Evolutionary conservation across 2,888 invertebrate species (phyloP), one percentile per base, ranked within the genome.

Genomic region (Macroteleia sp.): DNA sequence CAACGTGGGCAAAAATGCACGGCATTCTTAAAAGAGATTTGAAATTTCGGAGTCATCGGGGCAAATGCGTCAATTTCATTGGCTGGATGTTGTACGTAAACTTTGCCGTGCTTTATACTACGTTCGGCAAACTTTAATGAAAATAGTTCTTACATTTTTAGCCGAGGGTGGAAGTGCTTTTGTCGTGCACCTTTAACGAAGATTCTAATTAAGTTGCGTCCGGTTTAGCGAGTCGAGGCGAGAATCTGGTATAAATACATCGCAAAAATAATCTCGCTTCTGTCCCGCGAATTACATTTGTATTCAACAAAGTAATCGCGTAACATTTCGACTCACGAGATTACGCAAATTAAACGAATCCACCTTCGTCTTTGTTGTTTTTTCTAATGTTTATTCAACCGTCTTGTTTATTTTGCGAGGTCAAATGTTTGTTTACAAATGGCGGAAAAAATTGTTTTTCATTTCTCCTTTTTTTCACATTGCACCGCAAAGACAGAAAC

Each of bases 101-200:
- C 57, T 76, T 76, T 70, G 59, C 19, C 59, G 54, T 28, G 66
- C 83, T 85, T 84, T 85, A 80, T 82, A 80, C 74, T 76, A 76
- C 80, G 80, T 79, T 81, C 82, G 81, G 80, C 77, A 79, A 86
- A 88, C 83, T 87, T 87, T 87, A 87, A 88, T 88, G 87, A 87
- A 88, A 88, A 88, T 88, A 88, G 87, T 88, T 88, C 82, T 85
- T 87, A 86, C 86, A 86, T 87, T 87, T 87, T 87, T 86, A 85
- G 84, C 83, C 80, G 82, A 71, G 73, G 78, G 41, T 62, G 42
- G 52, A 77, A 73, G 77, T 73, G 77, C 77, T 77, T 73, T 77
- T 77, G 80, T 85, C 86, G 78, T 81, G 81, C 79, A 79, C 81
- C 82, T 82, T 84, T 86, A 86, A 86, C 86, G 84, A 86, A 86